Evolutionary conservation across 2,113 vertebrate species (phyloP), one percentile per base, ranked within the genome.

Genomic region (Sula dactylatra): DNA sequence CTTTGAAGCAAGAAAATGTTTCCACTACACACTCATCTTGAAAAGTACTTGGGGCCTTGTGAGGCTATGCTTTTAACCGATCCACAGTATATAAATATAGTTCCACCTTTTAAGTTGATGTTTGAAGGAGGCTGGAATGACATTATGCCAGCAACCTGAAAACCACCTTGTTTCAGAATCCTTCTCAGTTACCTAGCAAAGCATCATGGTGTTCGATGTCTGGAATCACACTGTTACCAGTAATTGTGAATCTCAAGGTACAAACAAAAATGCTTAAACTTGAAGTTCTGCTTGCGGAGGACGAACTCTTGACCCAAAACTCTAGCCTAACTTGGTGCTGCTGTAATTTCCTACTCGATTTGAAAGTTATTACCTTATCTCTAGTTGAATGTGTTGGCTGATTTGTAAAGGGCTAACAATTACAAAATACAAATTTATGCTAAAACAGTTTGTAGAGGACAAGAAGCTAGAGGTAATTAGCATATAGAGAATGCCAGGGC

Each of bases 301-400:
- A 90, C 56, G 36, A 95, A 27, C 13, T 66, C 58, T 85, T 69
- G 22, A 36, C 49, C 62, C 73, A 66, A 66, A 89, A 83, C 61
- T 87, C 52, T 77, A 72, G 27, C 40, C 59, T 95, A 70, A 88
- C 19, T 73, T 44, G 69, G 47, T 83, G 56, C 87, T 96, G 89
- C 81, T 74, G 55, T 80, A 64, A 85, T 86, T 72, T 86, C 64
- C 92, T 94, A 71, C 80, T 96, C 54, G 25, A 61, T 83, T 77
- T 86, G 47, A 82, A 92, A 91, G 38, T 32, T 13, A 34, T n/a
- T 83, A 79, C 31, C 56, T 89, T 73, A 49, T 74, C 26, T 69
- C 44, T 38, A 76, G 88, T 58, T 97, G 96, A 94, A 82, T 80
- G 76, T 81, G 82, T 22, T 79, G 91, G 50, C 82, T 69, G 88